phyloP scores from a whole-genome alignment of 2,888 invertebrate genomes.

The Tholera decimalis region DNA sequence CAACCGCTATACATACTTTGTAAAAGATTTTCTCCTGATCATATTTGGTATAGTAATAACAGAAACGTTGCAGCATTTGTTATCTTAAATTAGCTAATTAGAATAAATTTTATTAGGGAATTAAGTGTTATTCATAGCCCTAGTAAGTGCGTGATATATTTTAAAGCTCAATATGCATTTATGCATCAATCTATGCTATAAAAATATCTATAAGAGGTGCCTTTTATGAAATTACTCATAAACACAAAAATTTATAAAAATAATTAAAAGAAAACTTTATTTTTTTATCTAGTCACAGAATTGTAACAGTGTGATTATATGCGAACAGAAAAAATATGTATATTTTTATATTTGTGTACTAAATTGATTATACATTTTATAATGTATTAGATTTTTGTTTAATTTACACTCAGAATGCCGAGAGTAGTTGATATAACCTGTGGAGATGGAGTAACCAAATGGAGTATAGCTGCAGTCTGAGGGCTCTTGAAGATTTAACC shows the following conservation, averaged over 20 bases:
- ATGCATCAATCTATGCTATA: slow-evolving; percentile 24
- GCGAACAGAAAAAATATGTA: not conserved
- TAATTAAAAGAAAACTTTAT: not conserved
- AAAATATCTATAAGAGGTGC: slow-evolving; percentile 25
- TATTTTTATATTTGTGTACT: slow-evolving; percentile 31
- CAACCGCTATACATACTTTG: not conserved
- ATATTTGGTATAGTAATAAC: too few relatives aligned
- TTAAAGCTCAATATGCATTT: slow-evolving; percentile 45
- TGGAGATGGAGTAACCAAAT: too few relatives aligned
- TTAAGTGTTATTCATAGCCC: not conserved
- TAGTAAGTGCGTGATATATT: slow-evolving; percentile 46
- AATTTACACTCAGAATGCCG: not conserved
- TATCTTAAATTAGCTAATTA: slow-evolving; percentile 13
- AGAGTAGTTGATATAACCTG: not conserved
- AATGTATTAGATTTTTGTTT: slow-evolving; percentile 37
- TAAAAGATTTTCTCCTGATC: too few relatives aligned
- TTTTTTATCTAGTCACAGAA: slow-evolving; percentile 53
- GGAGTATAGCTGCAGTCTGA: too few relatives aligned
- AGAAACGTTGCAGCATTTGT: slow-evolving; percentile 14
- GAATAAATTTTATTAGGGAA: slow-evolving; percentile 19
- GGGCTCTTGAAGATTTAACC: too few relatives aligned
- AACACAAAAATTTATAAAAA: slow-evolving; percentile 23
- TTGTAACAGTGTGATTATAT: slow-evolving; percentile 24
- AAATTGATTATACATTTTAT: slow-evolving; percentile 49
- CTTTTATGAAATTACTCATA: slow-evolving; percentile 15